These are phyloP conservation scores for Limosa lapponica DNA, from an alignment of 2,797 vertebrate species.

Conservation along the genomic window DNA sequence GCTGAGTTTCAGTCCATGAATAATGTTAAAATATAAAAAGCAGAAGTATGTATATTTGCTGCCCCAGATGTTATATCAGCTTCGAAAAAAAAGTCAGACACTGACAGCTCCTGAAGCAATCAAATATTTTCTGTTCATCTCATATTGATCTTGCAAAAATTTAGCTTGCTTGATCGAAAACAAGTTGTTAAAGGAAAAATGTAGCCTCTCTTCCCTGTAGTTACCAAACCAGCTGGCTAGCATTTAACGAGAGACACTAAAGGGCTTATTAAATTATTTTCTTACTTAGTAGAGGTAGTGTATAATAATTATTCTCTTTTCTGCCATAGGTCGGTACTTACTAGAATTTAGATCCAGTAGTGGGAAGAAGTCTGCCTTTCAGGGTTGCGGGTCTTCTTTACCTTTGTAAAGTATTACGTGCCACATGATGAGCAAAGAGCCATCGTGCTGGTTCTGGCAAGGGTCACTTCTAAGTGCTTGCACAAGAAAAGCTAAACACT, in stretches of 20 bases:
- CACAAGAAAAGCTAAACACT: background rate
- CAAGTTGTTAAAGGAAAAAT: background rate
- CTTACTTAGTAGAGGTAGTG: background rate
- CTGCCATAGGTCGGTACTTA: background rate
- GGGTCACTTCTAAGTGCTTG: background rate
- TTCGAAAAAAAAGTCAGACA: background rate
- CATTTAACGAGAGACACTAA: background rate
- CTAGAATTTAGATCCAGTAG: background rate
- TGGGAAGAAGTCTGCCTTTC: background rate
- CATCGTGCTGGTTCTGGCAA: background rate
- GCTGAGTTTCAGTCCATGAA: constrained; percentile 11
- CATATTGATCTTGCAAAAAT: background rate
- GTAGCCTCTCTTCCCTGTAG: background rate
- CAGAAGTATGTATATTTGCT: background rate
- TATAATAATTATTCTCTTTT: background rate
- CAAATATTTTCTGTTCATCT: constrained; percentile 36
- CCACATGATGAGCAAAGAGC: background rate
- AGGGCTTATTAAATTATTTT: background rate
- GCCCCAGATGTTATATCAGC: background rate
- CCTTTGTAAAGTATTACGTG: background rate
- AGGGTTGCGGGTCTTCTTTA: background rate
- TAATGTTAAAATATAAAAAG: constrained; percentile 3
- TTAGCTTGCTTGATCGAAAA: background rate
- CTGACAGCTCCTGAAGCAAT: background rate
- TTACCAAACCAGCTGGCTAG: background rate